Conservation (phyloP, 2,113 vertebrate genomes). For the Chroicocephalus ridibundus region DNA sequence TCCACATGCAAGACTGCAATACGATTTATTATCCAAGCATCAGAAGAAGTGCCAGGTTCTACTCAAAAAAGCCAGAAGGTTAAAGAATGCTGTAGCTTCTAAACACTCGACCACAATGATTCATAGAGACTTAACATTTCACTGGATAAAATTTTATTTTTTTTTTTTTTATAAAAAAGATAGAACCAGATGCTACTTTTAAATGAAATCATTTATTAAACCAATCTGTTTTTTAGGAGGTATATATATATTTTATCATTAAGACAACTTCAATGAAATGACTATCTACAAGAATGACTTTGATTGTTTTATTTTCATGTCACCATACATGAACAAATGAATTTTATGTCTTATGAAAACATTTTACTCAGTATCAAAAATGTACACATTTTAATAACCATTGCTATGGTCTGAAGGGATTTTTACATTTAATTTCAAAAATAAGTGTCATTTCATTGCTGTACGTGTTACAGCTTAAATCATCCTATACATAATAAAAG, state of each 20-base stretch:
- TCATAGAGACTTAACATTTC: constrained; percentile 56
- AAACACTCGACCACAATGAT: constrained; percentile 21
- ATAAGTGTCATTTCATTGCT: constrained; percentile 66
- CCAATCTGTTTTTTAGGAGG: constrained; percentile 69
- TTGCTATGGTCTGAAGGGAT: constrained; percentile 62
- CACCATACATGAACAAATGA: constrained; percentile 66
- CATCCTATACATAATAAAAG: constrained; percentile 55
- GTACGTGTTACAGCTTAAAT: constrained; percentile 58
- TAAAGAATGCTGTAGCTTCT: background rate
- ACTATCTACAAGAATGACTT: constrained; percentile 77
- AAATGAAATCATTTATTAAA: constrained; percentile 76
- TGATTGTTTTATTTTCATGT: constrained; percentile 73
- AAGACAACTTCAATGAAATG: constrained; percentile 69
- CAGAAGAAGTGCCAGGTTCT: background rate
- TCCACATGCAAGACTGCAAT: background rate
- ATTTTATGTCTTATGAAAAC: constrained; percentile 65
- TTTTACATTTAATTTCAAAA: constrained; percentile 74
- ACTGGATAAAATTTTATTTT: constrained; percentile 71
- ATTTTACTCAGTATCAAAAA: constrained; percentile 73
- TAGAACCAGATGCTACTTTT: constrained; percentile 69
- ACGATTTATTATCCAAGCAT: background rate
- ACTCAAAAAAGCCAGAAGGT: background rate
- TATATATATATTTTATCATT: constrained; percentile 71
- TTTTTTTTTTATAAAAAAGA: constrained; percentile 73
- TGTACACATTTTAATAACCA: constrained; percentile 71